Evolutionary conservation across 2,797 vertebrate species (phyloP).

Genomic region (Thripadectes ignobilis): DNA sequence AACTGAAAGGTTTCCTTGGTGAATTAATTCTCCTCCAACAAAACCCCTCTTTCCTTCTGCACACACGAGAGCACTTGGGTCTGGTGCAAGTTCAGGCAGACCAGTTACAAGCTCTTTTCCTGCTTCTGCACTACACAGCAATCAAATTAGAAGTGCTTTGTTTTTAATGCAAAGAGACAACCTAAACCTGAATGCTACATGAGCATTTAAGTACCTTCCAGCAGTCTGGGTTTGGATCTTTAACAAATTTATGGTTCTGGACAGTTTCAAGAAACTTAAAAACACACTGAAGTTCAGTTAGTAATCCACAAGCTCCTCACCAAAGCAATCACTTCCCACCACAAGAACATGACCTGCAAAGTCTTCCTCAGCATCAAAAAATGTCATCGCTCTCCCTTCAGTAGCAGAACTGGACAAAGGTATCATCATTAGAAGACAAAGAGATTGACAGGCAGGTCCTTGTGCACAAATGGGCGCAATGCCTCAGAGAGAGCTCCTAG

Average conservation of each 20-base stretch:
- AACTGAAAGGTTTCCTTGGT: background rate
- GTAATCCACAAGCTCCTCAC: background rate
- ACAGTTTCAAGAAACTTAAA: background rate
- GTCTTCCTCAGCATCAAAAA: constrained; percentile 84
- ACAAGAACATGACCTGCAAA: background rate
- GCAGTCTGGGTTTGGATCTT: background rate
- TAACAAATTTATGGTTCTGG: background rate
- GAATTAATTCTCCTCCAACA: background rate
- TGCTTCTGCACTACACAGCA: background rate
- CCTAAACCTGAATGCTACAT: background rate
- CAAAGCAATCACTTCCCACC: background rate
- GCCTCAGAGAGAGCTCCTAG: background rate
- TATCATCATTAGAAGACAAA: constrained; percentile 88
- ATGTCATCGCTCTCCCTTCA: constrained; percentile 85
- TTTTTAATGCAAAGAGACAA: background rate
- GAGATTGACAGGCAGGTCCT: background rate
- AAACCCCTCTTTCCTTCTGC: background rate
- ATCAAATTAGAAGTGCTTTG: background rate
- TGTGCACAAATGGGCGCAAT: background rate
- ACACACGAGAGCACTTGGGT: background rate
- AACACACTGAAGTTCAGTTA: fast-evolving
- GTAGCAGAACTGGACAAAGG: constrained; percentile 93
- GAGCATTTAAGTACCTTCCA: background rate
- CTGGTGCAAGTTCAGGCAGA: background rate
- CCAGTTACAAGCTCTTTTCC: fast-evolving